Percentiles rank a stretch among this genome's conserved stretches.
These are phyloP conservation scores for Eumacrocentrus americanus DNA, from an alignment of 2,888 invertebrate genomes.

Conservation along the genomic window DNA sequence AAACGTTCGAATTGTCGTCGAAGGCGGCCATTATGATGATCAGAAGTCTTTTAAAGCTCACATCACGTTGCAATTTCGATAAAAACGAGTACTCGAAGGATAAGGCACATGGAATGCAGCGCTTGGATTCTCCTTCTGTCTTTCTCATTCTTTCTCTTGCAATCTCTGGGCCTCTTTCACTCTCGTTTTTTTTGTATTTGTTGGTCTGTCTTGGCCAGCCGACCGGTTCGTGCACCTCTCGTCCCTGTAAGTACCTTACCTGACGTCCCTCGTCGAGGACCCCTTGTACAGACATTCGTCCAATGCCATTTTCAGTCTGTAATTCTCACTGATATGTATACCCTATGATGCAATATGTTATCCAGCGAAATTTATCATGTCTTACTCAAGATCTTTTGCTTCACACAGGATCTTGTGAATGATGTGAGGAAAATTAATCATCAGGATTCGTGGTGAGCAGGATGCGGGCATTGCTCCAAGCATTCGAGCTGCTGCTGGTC, in stretches of 20 bases:
- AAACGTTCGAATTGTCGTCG: too few relatives aligned
- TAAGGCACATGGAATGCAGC: slow-evolving; percentile 31
- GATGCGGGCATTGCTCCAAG: slow-evolving; percentile 44
- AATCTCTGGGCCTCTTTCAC: slow-evolving; percentile 26
- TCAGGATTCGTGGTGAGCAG: slow-evolving; percentile 20
- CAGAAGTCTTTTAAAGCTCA: too few relatives aligned
- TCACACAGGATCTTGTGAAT: not conserved
- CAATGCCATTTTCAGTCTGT: slow-evolving; percentile 15
- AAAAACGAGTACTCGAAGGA: slow-evolving; percentile 22
- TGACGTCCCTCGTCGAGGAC: slow-evolving; percentile 21
- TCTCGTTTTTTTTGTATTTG: slow-evolving; percentile 35
- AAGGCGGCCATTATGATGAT: too few relatives aligned
- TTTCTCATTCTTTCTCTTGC: not conserved
- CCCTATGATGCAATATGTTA: not conserved
- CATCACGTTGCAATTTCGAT: slow-evolving; percentile 14
- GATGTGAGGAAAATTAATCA: slow-evolving; percentile 18
- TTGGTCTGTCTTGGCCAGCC: slow-evolving; percentile 25
- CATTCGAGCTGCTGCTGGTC: slow-evolving; percentile 39
- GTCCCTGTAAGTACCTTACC: slow-evolving; percentile 24
- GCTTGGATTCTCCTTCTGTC: slow-evolving; percentile 10
- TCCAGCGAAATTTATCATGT: too few relatives aligned
- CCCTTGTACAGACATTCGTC: slow-evolving; percentile 6
- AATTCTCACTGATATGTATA: not conserved
- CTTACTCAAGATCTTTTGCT: too few relatives aligned
- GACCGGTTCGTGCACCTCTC: slow-evolving; percentile 29